These are phyloP conservation scores for Candidula unifasciata DNA, from an alignment of 2,888 invertebrate species.

Conservation along the genomic window DNA sequence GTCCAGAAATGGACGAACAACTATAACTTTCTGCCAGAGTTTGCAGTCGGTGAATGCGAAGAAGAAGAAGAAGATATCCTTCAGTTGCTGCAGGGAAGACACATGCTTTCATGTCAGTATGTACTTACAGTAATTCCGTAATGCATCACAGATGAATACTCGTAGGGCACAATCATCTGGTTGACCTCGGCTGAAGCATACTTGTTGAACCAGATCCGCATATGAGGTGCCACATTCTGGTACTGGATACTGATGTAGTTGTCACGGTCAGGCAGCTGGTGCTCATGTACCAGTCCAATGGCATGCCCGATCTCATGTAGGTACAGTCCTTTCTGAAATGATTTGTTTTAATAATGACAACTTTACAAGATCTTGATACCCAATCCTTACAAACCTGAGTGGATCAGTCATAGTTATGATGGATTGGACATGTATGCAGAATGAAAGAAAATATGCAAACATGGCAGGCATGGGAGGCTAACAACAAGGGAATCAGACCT, in stretches of 20 bases:
- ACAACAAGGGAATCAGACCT: too few species aligned
- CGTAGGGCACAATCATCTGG: constrained; percentile 66
- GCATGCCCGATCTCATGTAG: constrained; percentile 74
- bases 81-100: background rate
- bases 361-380: too few species aligned
- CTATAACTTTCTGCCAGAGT: too few species aligned
- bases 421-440: too few species aligned
- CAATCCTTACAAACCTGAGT: too few species aligned
- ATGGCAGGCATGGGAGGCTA: too few species aligned
- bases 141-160: constrained; percentile 73
- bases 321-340: constrained; percentile 72
- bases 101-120: background rate
- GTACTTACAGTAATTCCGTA: constrained; percentile 70
- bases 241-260: constrained; percentile 65
- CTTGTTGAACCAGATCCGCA: constrained; percentile 73
- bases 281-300: constrained; percentile 72
- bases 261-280: constrained; percentile 71
- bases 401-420: too few species aligned
- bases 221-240: constrained; percentile 67
- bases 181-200: constrained; percentile 65
- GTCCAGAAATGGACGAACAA: too few species aligned
- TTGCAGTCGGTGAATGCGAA: too few species aligned
- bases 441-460: too few species aligned
- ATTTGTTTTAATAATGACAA: too few species aligned
- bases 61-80: too few species aligned